These are phyloP conservation scores for Oncopodura yosiiana DNA, from an alignment of 1,140 invertebrate species.

Conservation along the genomic window DNA sequence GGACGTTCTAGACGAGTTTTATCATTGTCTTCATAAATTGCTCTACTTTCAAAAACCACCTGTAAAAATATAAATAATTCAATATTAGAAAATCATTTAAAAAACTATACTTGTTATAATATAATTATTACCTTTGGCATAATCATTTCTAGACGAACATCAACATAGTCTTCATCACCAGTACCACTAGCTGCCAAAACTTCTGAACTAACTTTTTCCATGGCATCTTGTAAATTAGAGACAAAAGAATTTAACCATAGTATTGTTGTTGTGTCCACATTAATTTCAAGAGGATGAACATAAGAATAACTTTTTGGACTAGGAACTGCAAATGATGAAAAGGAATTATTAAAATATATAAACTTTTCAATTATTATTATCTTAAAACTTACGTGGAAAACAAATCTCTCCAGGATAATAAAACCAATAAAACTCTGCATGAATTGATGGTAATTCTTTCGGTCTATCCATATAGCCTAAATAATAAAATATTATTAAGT, in stretches of 20 bases:
- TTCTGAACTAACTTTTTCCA: too few relatives aligned
- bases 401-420: constrained; percentile 89
- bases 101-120: constrained; percentile 6
- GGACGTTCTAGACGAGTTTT: constrained; percentile 69
- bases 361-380: background rate
- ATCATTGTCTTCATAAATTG: too few relatives aligned
- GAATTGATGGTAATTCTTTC: constrained; percentile 75
- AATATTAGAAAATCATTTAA: constrained; percentile 9
- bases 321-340: constrained; percentile 71
- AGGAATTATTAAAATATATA: constrained; percentile 37
- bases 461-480: constrained; percentile 75
- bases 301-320: constrained; percentile 84
- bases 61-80: constrained; percentile 42
- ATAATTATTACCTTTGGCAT: constrained; percentile 64
- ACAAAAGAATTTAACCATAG: constrained; percentile 91
- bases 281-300: constrained; percentile 74
- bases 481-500: constrained; percentile 36
- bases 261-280: constrained; percentile 71
- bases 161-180: constrained; percentile 58
- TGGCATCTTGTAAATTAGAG: constrained; percentile 68
- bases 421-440: constrained; percentile 92
- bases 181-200: constrained; percentile 44
- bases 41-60: constrained; percentile 60
- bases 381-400: constrained; percentile 67
- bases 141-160: constrained; percentile 79